Evolutionary conservation across 2,888 invertebrate species (phyloP).

Genomic region (Lasioglossum malachurum): DNA sequence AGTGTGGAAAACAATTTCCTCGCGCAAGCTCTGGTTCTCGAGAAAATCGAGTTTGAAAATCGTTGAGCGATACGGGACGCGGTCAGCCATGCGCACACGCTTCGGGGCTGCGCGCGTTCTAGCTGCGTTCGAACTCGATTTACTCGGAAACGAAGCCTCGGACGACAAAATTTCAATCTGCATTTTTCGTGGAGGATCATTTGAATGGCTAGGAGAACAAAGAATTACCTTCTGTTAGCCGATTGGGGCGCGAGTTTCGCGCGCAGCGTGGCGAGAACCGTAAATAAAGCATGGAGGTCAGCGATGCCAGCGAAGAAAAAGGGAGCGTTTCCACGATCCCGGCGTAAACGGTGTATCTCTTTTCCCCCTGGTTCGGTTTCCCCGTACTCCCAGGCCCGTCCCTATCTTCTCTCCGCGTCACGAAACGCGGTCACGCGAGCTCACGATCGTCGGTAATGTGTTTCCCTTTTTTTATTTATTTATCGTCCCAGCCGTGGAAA

Average conservation of each 20-base stretch:
- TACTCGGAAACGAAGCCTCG: neutral
- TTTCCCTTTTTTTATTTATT: conserved; percentile 33
- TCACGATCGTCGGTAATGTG: conserved; percentile 38
- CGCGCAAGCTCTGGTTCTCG: neutral
- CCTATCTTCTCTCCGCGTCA: conserved; percentile 14
- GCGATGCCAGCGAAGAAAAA: neutral
- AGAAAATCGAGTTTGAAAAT: neutral
- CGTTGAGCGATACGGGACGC: neutral
- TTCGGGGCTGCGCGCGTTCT: neutral
- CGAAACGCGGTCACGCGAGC: conserved; percentile 54
- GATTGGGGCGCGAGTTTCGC: conserved; percentile 6
- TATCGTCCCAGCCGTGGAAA: conserved; percentile 25
- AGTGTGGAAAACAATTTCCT: neutral
- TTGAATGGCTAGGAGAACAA: neutral
- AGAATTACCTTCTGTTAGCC: neutral
- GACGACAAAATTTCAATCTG: neutral
- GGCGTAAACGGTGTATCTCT: neutral
- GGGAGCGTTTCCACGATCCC: neutral
- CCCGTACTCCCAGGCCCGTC: neutral
- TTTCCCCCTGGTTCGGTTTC: neutral
- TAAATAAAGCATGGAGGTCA: neutral
- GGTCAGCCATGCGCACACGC: neutral
- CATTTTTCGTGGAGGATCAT: neutral
- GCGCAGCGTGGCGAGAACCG: neutral
- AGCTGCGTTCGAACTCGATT: neutral